phyloP scores from a whole-genome alignment of 2,888 invertebrate genomes.

The Junonia oenone region DNA sequence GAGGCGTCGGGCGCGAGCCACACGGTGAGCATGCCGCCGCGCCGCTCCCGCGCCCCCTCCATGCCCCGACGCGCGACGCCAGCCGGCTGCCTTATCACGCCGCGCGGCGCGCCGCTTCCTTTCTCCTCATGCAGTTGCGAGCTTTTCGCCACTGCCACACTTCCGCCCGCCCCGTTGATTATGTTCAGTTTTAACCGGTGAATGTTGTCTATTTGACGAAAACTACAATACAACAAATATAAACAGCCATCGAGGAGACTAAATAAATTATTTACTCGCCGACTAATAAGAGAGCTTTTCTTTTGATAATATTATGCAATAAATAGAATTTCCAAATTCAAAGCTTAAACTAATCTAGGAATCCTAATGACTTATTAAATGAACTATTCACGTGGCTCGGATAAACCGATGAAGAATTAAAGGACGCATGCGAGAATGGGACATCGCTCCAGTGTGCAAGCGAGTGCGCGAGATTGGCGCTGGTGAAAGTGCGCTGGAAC shows the following conservation, averaged over 20 bases:
- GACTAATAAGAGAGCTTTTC: not conserved
- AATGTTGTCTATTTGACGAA: conserved; percentile 43
- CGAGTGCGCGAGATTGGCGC: conserved; percentile 48
- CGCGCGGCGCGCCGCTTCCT: conserved; percentile 74
- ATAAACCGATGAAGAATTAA: not conserved
- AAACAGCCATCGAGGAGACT: not conserved
- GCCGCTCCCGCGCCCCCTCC: conserved; percentile 38
- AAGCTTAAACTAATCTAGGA: not conserved
- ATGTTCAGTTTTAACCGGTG: conserved; percentile 61
- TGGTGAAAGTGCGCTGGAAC: conserved; percentile 72
- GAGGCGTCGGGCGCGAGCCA: conserved; percentile 71
- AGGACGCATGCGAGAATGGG: conserved; percentile 26
- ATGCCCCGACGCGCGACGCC: conserved; percentile 47
- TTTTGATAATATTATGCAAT: not conserved
- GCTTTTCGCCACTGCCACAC: conserved; percentile 76
- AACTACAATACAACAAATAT: not conserved
- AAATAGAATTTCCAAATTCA: not conserved
- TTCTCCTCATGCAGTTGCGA: conserved; percentile 77
- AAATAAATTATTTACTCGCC: too few species aligned
- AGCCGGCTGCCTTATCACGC: conserved; percentile 73
- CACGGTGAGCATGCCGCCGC: conserved; percentile 42
- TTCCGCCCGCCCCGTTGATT: conserved; percentile 72
- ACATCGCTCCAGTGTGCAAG: conserved; percentile 44
- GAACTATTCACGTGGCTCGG: not conserved
- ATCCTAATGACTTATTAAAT: not conserved